Conservation (phyloP, 2,113 vertebrate species). For the Callorhinus ursinus region DNA sequence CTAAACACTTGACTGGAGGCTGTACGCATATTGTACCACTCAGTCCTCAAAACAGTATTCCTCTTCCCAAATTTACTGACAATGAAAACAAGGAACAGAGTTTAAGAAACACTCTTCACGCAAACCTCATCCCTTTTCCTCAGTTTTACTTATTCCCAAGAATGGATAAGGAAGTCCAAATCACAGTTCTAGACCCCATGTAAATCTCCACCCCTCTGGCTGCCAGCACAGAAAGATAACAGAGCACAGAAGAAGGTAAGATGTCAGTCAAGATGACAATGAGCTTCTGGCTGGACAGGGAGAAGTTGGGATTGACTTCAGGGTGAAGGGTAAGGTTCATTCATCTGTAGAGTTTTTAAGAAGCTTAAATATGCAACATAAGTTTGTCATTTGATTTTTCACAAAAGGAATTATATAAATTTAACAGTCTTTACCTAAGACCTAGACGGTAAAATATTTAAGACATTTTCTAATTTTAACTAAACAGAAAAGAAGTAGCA, state of each 20-base stretch:
- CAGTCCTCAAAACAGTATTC: background rate
- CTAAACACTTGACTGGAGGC: background rate
- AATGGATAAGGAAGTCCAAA: background rate
- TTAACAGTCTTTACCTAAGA: background rate
- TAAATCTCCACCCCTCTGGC: background rate
- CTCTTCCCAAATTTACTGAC: background rate
- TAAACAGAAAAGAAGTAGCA: background rate
- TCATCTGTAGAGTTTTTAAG: background rate
- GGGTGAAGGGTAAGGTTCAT: background rate
- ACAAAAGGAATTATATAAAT: background rate
- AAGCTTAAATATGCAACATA: background rate
- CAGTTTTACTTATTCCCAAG: background rate
- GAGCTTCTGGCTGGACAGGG: background rate
- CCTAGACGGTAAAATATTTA: background rate
- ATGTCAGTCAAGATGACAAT: background rate
- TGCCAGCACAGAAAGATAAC: background rate
- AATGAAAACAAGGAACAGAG: background rate
- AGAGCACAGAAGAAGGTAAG: background rate
- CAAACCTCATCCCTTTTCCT: background rate
- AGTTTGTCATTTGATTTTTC: background rate
- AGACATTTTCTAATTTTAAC: background rate
- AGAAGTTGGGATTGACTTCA: background rate
- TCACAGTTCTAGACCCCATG: background rate
- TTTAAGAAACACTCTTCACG: background rate
- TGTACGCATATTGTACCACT: rapidly evolving